Evolutionary conservation across 2,113 vertebrate species (phyloP).

Genomic region (Thomomys bottae): DNA sequence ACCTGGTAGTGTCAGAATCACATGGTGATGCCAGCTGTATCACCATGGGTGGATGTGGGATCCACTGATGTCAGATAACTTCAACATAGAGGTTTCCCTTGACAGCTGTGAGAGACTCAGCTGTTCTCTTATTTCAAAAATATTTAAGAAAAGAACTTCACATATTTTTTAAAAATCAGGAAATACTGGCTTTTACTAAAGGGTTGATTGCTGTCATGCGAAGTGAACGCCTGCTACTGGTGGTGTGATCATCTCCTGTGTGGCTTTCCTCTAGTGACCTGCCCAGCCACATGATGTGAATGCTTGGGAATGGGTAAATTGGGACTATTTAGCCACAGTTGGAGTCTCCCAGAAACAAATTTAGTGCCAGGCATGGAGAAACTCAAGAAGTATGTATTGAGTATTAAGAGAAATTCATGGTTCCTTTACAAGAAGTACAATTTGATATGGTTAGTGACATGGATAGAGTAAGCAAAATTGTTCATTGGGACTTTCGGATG

Average conservation of each 20-base stretch:
- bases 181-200: background rate
- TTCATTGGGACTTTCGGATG: background rate
- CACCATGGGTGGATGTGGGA: background rate
- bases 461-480: background rate
- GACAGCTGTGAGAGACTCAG: background rate
- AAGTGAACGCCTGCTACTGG: background rate
- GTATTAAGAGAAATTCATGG: background rate
- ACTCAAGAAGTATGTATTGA: background rate
- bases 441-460: background rate
- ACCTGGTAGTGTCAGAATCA: background rate
- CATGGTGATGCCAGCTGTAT: background rate
- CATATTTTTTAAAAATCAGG: slow-evolving; percentile 25
- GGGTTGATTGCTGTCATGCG: background rate
- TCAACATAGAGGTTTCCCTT: background rate
- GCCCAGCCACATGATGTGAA: background rate
- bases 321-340: background rate
- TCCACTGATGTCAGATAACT: background rate
- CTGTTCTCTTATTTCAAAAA: slow-evolving; percentile 3
- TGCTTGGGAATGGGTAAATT: background rate
- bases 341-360: slow-evolving; percentile 20
- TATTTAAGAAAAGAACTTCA: background rate
- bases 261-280: background rate
- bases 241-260: background rate
- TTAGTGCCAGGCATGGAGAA: background rate
- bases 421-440: background rate